Percentiles rank a stretch among this genome's conserved stretches.
Evolutionary conservation across 2,113 vertebrate species (phyloP).

Genomic region (Taurulus bubalis): DNA sequence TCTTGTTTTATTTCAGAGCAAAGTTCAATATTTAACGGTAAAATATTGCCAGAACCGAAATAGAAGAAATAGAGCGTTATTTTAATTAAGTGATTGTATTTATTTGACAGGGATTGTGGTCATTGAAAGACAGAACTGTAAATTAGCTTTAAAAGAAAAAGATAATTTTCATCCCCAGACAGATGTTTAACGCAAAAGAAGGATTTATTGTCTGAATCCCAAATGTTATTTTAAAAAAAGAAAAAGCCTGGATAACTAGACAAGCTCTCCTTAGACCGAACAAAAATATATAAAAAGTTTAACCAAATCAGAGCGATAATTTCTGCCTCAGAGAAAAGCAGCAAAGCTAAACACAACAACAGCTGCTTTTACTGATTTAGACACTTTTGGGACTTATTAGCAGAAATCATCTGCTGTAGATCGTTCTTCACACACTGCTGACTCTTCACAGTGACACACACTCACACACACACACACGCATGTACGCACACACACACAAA

Average conservation of each 20-base stretch:
- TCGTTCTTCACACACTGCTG: constrained; percentile 55
- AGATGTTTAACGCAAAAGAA: background rate
- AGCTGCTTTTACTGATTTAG: constrained; percentile 52
- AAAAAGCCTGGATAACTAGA: background rate
- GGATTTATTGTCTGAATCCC: background rate
- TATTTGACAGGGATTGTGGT: background rate
- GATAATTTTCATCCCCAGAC: background rate
- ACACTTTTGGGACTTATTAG: constrained; percentile 64
- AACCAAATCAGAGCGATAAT: constrained; percentile 40
- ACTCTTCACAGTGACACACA: constrained; percentile 12
- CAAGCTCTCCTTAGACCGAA: constrained; percentile 11
- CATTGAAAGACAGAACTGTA: background rate
- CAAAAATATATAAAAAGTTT: constrained; percentile 2
- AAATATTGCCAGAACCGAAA: background rate
- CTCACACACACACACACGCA: constrained; percentile 35
- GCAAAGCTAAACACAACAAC: constrained; percentile 39
- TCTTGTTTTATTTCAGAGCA: background rate
- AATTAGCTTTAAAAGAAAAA: background rate
- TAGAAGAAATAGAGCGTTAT: background rate
- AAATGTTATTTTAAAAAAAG: background rate
- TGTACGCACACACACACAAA: too few species aligned
- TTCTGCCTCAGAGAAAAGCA: constrained; percentile 50
- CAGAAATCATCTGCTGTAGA: constrained; percentile 52
- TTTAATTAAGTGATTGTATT: background rate
- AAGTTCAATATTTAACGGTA: background rate